These are phyloP conservation scores for Sinohyriopsis cumingii DNA, from an alignment of 2,888 invertebrate species.

Conservation along the genomic window DNA sequence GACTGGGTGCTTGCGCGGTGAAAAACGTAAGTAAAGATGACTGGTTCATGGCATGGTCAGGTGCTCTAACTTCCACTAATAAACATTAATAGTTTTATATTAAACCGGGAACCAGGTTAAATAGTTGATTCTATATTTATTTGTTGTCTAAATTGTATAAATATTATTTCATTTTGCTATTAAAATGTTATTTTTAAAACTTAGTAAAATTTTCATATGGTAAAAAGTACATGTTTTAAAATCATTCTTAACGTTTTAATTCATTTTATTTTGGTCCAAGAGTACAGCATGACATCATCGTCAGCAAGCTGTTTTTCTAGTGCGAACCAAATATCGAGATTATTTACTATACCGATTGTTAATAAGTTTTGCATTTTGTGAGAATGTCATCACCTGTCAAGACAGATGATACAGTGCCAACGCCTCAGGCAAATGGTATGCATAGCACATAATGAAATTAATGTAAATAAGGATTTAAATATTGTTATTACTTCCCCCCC, in stretches of 20 bases:
- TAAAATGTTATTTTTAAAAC: neutral
- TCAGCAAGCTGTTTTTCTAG: slow-evolving; percentile 25
- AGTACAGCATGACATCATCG: slow-evolving; percentile 25
- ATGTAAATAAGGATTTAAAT: no score
- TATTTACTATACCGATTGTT: neutral
- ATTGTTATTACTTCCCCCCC: no score
- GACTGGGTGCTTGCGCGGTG: no score
- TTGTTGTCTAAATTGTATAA: neutral
- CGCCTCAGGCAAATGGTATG: slow-evolving; percentile 23
- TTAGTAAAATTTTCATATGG: neutral
- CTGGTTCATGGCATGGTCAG: no score
- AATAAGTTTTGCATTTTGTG: slow-evolving; percentile 1
- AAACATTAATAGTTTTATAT: no score
- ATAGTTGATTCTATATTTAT: neutral
- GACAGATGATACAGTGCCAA: slow-evolving; percentile 22
- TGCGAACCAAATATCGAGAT: neutral
- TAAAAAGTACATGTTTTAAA: no score
- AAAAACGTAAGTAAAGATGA: no score
- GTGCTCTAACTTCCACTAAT: no score
- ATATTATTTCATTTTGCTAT: neutral
- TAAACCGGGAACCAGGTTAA: no score
- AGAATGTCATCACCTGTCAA: slow-evolving; percentile 29
- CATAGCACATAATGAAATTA: neutral
- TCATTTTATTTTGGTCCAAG: slow-evolving; percentile 1
- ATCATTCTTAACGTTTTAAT: no score